These are phyloP conservation scores for Thecocarcelia acutangulata DNA, from an alignment of 2,888 invertebrate genomes.

Conservation along the genomic window DNA sequence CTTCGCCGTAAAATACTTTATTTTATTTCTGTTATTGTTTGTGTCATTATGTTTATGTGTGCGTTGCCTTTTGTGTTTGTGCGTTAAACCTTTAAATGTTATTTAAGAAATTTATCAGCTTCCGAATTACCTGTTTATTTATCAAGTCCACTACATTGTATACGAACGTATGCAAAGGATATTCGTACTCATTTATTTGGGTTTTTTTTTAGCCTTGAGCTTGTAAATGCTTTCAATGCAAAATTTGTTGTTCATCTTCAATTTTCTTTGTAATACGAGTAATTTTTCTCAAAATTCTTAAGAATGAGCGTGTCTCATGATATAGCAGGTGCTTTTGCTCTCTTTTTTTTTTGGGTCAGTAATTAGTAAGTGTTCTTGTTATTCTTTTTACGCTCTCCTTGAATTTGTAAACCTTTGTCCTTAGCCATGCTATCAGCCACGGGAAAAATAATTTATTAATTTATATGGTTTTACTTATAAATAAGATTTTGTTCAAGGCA, in stretches of 20 bases:
- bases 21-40: background rate
- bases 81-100: constrained; percentile 54
- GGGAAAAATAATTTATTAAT: background rate
- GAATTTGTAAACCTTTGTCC: no score
- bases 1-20: background rate
- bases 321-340: constrained; percentile 63
- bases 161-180: constrained; percentile 45
- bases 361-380: constrained; percentile 21
- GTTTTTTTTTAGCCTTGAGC: constrained; percentile 52
- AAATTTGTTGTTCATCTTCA: constrained; percentile 25
- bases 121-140: constrained; percentile 78
- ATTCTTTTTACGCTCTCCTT: background rate
- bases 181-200: background rate
- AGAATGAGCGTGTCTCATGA: constrained; percentile 39
- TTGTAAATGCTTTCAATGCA: constrained; percentile 44
- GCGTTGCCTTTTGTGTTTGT: constrained; percentile 22
- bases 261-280: constrained; percentile 8
- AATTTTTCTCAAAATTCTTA: constrained; percentile 45
- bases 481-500: no score
- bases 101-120: constrained; percentile 75
- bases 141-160: constrained; percentile 43
- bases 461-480: background rate
- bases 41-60: background rate
- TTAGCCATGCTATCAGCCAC: background rate
- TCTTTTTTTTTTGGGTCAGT: constrained; percentile 60